Percentiles rank a stretch among this genome's conserved stretches.
Evolutionary conservation across 1,140 invertebrate genomes (phyloP).

Genomic region (Rhynchophorus ferrugineus): DNA sequence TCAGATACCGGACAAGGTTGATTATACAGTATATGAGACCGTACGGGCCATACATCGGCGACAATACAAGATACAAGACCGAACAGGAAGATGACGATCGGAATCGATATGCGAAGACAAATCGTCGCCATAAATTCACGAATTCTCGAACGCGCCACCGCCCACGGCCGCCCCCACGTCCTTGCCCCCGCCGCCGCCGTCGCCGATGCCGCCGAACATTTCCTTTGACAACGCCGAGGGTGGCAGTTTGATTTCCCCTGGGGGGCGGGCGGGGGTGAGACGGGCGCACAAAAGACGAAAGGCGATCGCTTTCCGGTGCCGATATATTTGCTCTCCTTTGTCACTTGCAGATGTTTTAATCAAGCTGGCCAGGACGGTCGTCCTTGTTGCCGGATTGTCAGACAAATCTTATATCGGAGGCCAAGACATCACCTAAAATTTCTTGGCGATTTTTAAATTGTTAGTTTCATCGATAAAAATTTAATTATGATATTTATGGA

Average conservation of each 20-base stretch:
- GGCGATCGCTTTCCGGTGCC: slow-evolving; percentile 21
- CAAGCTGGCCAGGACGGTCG: slow-evolving; percentile 10
- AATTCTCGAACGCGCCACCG: slow-evolving; percentile 16
- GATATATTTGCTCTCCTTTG: slow-evolving; percentile 28
- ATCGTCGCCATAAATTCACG: slow-evolving; percentile 17
- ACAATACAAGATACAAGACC: background rate
- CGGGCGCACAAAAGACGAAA: slow-evolving; percentile 21
- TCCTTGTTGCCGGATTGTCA: slow-evolving; percentile 1
- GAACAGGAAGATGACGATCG: no score
- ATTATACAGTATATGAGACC: background rate
- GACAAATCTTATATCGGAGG: no score
- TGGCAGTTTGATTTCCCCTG: slow-evolving; percentile 21
- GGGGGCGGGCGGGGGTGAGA: slow-evolving; percentile 4
- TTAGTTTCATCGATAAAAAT: no score
- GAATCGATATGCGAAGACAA: slow-evolving; percentile 16
- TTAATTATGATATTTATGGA: no score
- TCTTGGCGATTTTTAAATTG: no score
- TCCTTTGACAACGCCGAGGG: slow-evolving; percentile 19
- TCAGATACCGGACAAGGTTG: no score
- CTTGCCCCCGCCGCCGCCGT: background rate
- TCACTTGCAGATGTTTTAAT: slow-evolving; percentile 31
- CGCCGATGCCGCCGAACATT: slow-evolving; percentile 3
- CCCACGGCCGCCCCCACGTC: background rate
- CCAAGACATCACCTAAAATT: no score
- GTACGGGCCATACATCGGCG: background rate